phyloP scores from a whole-genome alignment of 2,113 vertebrate genomes.

The Cisticola juncidis region DNA sequence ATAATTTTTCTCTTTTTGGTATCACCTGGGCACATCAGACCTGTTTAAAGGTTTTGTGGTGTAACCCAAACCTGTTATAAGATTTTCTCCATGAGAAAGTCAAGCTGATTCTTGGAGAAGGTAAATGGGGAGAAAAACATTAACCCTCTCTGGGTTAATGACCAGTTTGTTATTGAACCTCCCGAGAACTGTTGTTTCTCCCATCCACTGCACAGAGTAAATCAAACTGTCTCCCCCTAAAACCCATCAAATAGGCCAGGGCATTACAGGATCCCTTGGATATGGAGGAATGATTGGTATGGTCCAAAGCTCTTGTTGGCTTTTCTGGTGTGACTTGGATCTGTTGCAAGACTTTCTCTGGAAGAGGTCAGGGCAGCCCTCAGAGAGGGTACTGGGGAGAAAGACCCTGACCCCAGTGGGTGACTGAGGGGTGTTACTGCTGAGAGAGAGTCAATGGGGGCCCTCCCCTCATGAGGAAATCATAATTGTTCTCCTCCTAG shows the following conservation, averaged over 20 bases:
- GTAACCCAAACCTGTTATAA: background rate
- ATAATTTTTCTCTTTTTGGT: fast-evolving
- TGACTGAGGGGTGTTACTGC: background rate
- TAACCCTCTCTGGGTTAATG: background rate
- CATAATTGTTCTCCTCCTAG: background rate
- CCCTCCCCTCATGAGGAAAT: background rate
- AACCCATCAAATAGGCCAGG: background rate
- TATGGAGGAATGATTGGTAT: background rate
- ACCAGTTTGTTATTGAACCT: background rate
- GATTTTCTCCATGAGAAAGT: background rate
- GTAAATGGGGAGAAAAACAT: background rate
- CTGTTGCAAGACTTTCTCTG: background rate
- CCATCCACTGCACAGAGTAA: background rate
- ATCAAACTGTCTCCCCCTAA: background rate
- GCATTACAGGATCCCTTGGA: background rate
- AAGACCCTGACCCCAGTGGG: background rate
- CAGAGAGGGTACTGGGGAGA: background rate
- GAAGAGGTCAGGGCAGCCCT: background rate
- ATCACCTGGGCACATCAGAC: background rate
- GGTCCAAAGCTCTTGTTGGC: background rate
- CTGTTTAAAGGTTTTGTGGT: background rate
- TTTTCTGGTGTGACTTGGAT: background rate
- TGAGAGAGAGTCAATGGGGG: no score
- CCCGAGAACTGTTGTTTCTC: background rate
- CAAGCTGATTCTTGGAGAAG: background rate